These are phyloP conservation scores for Cynopterus sphinx DNA, from an alignment of 2,797 vertebrate species.

Conservation along the genomic window DNA sequence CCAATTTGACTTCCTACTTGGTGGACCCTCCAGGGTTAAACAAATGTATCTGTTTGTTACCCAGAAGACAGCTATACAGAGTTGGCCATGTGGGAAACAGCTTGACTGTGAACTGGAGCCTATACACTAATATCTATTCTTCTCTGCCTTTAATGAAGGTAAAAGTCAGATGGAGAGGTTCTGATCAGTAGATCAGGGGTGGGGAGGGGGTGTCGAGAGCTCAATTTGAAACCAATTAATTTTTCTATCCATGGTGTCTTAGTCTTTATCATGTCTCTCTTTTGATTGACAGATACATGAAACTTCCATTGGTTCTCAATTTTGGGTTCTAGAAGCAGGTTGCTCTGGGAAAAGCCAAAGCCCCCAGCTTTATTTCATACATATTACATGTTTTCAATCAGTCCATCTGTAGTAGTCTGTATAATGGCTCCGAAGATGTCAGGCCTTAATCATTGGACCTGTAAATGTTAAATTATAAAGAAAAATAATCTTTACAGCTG, in stretches of 20 bases:
- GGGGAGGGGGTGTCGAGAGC: not conserved
- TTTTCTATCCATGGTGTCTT: not conserved
- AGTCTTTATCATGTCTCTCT: not conserved
- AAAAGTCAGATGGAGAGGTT: not conserved
- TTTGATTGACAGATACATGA: not conserved
- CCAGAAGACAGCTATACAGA: not conserved
- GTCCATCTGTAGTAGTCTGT: not conserved
- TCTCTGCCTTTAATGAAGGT: not conserved
- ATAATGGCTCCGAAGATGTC: not conserved
- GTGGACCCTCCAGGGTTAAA: not conserved
- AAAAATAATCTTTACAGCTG: not conserved
- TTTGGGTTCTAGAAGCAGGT: not conserved
- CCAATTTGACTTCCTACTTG: not conserved
- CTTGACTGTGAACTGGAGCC: not conserved
- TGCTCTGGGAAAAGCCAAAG: not conserved
- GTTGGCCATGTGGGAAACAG: not conserved
- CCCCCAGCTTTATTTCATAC: not conserved
- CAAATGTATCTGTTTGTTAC: not conserved
- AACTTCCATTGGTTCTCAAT: constrained; percentile 17
- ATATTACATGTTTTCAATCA: not conserved
- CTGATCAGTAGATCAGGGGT: not conserved
- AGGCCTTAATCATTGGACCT: not conserved
- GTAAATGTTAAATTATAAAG: not conserved
- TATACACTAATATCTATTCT: not conserved
- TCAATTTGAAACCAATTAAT: not conserved